Evolutionary conservation across 2,888 invertebrate genomes (phyloP).

Genomic region (Branchinecta sandiegonensis): DNA sequence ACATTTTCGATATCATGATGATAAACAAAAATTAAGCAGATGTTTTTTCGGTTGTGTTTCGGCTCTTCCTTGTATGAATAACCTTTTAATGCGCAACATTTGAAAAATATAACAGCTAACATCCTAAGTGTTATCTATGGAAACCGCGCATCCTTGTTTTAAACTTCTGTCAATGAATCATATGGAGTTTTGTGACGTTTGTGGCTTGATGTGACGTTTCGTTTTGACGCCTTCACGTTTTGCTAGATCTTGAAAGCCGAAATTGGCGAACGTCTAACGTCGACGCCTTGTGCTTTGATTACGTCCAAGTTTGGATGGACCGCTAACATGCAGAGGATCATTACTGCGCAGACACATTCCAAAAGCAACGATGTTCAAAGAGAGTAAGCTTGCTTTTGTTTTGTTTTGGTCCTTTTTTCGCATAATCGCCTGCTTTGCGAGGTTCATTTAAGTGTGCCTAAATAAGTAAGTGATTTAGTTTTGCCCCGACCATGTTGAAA

Average conservation of each 20-base stretch:
- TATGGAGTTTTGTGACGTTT: not conserved
- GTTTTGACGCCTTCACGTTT: constrained; percentile 22
- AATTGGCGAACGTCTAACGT: constrained; percentile 42
- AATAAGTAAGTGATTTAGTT: not conserved
- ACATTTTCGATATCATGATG: too few species aligned
- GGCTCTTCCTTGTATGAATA: too few species aligned
- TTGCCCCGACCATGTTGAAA: too few species aligned
- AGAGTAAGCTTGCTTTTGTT: constrained; percentile 33
- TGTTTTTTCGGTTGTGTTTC: too few species aligned
- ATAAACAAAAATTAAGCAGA: too few species aligned
- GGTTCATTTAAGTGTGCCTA: not conserved
- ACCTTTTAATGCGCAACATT: too few species aligned
- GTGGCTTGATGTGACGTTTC: constrained; percentile 13
- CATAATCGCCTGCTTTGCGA: not conserved
- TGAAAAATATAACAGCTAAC: too few species aligned
- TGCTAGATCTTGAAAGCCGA: constrained; percentile 41
- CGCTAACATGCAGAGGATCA: constrained; percentile 49
- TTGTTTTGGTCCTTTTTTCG: constrained; percentile 16
- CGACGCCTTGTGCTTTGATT: constrained; percentile 45
- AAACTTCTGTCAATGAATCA: constrained; percentile 2
- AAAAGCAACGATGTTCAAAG: constrained; percentile 42
- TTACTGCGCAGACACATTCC: constrained; percentile 44
- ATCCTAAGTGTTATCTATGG: too few species aligned
- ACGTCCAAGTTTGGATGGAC: constrained; percentile 47
- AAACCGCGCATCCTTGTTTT: too few species aligned